Evolutionary conservation across 2,797 vertebrate genomes (phyloP), one percentile per base, ranked within the genome.

Genomic region (Sebastes reedi): DNA sequence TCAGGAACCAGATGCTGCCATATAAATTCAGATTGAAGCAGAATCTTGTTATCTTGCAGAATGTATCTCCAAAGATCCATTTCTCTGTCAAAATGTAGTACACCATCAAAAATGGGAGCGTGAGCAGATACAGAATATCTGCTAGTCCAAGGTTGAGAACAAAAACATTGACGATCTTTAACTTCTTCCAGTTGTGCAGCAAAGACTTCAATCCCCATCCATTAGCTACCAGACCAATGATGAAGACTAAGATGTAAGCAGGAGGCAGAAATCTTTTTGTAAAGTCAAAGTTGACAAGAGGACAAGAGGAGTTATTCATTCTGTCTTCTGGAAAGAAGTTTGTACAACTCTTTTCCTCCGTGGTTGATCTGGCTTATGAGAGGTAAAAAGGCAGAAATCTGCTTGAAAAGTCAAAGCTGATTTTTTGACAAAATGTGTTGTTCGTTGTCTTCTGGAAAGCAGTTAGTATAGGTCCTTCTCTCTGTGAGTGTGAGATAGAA

Each of bases 1-100:
- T 97, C 52, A 97, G 96, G 81, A 97, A 97, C 3, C 95, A 94
- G 16, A 97, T 97, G 89, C 96, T 97, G 76, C 96, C 93, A 0
- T 97, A 97, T 22, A 97, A 89, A 78, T 97, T 97, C 70, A 97
- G 71, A 64, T 95, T 96, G 89, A 97, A 97, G 50, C 96, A 92
- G 72, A 94, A 85, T 12, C 96, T 91, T 9, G 95, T 96, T 13
- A 96, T 9, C 67, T 90, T 95, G 93, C 97, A 97, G 85, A 96
- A 96, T 4, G 4, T 3, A 0, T 79, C 79, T 78, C 97, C 95
- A 5, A 97, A 97, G 25, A 86, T 78, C 97, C 97, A 97, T 0
- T 0, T 7, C 89, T 3, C 11, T 8, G 3, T 0, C 77, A 2
- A 75, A 84, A 25, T 25, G 73, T 97, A 90, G 87, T 97, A 97